phyloP scores from a whole-genome alignment of 2,113 vertebrate species.

The Platichthys flesus region DNA sequence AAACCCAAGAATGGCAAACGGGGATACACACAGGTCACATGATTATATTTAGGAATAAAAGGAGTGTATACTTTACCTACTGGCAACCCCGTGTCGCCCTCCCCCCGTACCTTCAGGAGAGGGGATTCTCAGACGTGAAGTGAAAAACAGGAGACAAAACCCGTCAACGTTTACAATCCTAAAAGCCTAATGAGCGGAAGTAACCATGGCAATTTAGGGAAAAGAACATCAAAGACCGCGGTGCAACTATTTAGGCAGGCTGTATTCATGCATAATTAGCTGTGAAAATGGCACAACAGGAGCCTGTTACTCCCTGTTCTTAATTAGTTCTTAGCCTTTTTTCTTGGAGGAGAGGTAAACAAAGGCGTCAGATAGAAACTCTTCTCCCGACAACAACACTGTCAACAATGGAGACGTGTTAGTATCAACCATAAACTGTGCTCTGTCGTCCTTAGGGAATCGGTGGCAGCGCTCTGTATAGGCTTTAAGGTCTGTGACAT shows the following conservation, averaged over 20 bases:
- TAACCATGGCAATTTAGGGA: conserved; percentile 77
- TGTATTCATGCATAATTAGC: conserved; percentile 83
- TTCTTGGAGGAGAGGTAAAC: conserved; percentile 80
- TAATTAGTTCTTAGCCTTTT: conserved; percentile 80
- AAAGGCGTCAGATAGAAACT: conserved; percentile 75
- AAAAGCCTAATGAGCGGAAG: conserved; percentile 81
- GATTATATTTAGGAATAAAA: conserved; percentile 40
- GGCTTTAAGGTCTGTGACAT: conserved; percentile 21
- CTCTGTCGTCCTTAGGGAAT: conserved; percentile 35
- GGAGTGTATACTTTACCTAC: conserved; percentile 9
- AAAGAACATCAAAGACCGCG: conserved; percentile 79
- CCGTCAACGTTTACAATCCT: conserved; percentile 75
- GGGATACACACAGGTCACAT: conserved; percentile 57
- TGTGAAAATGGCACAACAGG: conserved; percentile 80
- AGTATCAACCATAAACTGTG: conserved; percentile 41
- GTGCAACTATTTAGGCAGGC: conserved; percentile 78
- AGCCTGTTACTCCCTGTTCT: conserved; percentile 74
- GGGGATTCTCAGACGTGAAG: conserved; percentile 20
- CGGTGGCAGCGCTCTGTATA: conserved; percentile 3
- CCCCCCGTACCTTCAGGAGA: not conserved
- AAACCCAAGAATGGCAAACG: conserved; percentile 66
- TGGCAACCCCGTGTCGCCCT: not conserved
- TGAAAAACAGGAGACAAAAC: conserved; percentile 44
- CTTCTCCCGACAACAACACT: conserved; percentile 22
- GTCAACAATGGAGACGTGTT: conserved; percentile 48